A percentile compares a stretch with the other conserved stretches of the same genome.
These are phyloP conservation scores for Mallotus villosus DNA, from an alignment of 2,797 vertebrate genomes.

Conservation along the genomic window DNA sequence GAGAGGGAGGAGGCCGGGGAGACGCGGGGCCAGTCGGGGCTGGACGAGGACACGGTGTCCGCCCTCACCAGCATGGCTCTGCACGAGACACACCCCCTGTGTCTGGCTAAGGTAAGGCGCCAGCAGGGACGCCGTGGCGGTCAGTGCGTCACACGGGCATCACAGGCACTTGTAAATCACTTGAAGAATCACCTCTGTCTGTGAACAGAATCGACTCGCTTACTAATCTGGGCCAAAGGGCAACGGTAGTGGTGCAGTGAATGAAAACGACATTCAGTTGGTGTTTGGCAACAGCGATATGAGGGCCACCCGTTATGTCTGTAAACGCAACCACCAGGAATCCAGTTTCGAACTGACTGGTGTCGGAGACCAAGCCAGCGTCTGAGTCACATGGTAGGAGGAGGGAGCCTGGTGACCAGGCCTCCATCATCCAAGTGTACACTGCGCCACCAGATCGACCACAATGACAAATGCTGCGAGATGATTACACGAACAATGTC, in stretches of 20 bases:
- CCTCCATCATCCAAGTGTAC: not conserved
- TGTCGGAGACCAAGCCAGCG: not conserved
- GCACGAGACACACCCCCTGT: constrained; percentile 83
- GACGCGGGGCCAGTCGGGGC: constrained; percentile 34
- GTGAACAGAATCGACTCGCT: too few relatives aligned
- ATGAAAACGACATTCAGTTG: too few relatives aligned
- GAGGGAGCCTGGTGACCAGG: not conserved
- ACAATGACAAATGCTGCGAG: constrained; percentile 33
- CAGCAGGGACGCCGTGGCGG: constrained; percentile 12
- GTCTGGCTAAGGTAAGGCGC: constrained; percentile 85
- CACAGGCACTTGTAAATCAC: too few relatives aligned
- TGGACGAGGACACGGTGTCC: constrained; percentile 54
- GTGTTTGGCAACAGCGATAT: too few relatives aligned
- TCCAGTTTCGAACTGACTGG: not conserved
- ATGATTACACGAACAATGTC: constrained; percentile 47
- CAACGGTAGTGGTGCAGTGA: too few relatives aligned
- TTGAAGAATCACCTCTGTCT: too few relatives aligned
- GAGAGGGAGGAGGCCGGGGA: constrained; percentile 32
- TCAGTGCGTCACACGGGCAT: not conserved
- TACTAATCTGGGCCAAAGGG: too few relatives aligned
- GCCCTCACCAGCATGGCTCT: constrained; percentile 76
- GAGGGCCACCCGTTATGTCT: too few relatives aligned
- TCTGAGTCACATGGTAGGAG: constrained; percentile 1
- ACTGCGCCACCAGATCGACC: constrained; percentile 12
- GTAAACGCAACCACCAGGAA: too few relatives aligned